Conservation (phyloP, 2,888 invertebrate genomes). For the Trissolcus japonicus region DNA sequence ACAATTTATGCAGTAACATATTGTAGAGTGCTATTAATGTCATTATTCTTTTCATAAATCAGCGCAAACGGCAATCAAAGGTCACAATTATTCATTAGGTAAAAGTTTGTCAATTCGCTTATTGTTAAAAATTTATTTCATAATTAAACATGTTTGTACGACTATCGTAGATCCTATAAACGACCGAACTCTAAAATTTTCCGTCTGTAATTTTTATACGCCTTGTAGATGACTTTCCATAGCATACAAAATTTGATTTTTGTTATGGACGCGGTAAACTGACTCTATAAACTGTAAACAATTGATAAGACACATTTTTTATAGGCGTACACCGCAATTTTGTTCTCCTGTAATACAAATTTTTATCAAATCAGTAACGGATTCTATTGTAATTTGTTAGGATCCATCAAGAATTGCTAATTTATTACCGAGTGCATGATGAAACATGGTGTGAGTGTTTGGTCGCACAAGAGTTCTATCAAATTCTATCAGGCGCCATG, state of each 20-base stretch:
- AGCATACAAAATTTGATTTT: slow-evolving; percentile 6
- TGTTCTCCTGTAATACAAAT: slow-evolving; percentile 2
- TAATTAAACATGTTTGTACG: slow-evolving; percentile 9
- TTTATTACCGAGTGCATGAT: slow-evolving; percentile 52
- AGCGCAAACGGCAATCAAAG: too few relatives aligned
- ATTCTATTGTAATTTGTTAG: slow-evolving; percentile 1
- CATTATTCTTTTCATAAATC: too few relatives aligned
- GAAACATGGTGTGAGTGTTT: slow-evolving; percentile 35
- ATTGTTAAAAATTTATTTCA: background rate
- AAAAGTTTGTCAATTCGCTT: too few relatives aligned
- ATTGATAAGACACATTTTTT: background rate
- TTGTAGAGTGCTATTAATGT: background rate
- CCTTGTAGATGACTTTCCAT: slow-evolving; percentile 8
- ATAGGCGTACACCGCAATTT: background rate
- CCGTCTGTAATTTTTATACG: slow-evolving; percentile 36
- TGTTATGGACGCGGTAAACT: slow-evolving; percentile 5
- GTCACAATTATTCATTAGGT: too few relatives aligned
- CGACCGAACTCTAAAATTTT: slow-evolving; percentile 17
- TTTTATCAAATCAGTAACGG: background rate
- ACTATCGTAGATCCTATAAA: slow-evolving; percentile 18
- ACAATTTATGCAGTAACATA: background rate
- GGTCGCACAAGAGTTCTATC: slow-evolving; percentile 11
- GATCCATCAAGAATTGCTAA: slow-evolving; percentile 37
- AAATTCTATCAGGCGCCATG: slow-evolving; percentile 22
- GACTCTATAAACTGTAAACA: slow-evolving; percentile 6